Conservation (phyloP, 1,140 invertebrate genomes). For the Zaprionus lachaisei region DNA sequence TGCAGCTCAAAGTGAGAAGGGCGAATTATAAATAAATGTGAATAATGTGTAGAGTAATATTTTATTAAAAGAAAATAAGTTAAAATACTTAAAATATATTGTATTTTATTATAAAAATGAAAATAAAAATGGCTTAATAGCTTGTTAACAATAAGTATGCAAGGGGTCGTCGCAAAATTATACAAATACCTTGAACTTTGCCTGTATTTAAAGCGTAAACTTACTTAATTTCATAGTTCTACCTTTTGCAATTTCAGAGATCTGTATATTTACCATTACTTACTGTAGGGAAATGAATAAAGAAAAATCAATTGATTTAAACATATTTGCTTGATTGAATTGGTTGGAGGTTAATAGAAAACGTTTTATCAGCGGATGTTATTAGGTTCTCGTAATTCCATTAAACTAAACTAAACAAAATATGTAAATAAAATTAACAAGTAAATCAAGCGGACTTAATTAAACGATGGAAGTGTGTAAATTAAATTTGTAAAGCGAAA, state of each 20-base stretch:
- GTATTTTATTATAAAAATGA: too few species aligned
- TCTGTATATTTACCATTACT: not conserved
- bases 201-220: not conserved
- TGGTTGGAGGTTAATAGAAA: not conserved
- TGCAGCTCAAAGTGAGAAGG: not conserved
- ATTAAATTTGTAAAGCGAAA: slow-evolving; percentile 4
- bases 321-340: not conserved
- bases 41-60: not conserved
- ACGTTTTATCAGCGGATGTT: not conserved
- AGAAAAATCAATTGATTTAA: not conserved
- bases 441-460: slow-evolving; percentile 2
- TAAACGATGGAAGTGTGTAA: not conserved
- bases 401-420: not conserved
- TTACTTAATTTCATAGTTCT: not conserved
- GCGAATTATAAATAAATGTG: not conserved
- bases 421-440: not conserved
- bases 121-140: too few species aligned
- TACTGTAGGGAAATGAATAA: not conserved
- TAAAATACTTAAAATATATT: too few species aligned
- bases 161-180: not conserved
- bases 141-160: not conserved
- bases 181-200: not conserved
- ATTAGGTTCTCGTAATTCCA: not conserved
- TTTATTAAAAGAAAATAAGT: too few species aligned
- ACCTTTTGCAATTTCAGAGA: not conserved